phyloP scores from a whole-genome alignment of 2,113 vertebrate genomes.

The Ivindomyrus marchei region DNA sequence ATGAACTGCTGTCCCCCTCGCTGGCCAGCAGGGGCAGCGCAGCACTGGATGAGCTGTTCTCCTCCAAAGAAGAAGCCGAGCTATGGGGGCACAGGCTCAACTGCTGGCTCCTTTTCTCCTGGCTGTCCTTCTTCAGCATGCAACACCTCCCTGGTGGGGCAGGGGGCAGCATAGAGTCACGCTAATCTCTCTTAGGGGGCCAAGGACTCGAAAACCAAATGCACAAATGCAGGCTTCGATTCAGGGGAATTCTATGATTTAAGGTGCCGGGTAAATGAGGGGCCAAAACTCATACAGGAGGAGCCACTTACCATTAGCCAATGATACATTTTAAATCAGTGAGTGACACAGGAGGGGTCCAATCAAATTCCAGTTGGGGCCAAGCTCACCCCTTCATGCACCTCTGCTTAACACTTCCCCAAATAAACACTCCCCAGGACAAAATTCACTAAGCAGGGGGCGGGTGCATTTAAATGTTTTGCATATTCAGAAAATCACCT shows the following conservation, averaged over 20 bases:
- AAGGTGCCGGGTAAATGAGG: neutral
- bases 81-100: conserved; percentile 86
- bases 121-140: conserved; percentile 67
- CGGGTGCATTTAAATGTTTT: no score
- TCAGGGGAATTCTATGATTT: neutral
- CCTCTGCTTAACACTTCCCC: no score
- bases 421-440: no score
- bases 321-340: no score
- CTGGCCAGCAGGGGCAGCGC: conserved; percentile 81
- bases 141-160: conserved; percentile 60
- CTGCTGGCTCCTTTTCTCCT: conserved; percentile 75
- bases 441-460: no score
- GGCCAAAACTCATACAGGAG: neutral
- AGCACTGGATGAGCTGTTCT: conserved; percentile 87
- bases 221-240: neutral
- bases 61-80: conserved; percentile 87
- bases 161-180: neutral
- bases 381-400: no score
- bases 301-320: neutral
- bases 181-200: neutral
- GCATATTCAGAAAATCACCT: neutral
- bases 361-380: no score
- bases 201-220: neutral
- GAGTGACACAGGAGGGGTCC: neutral
- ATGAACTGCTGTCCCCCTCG: conserved; percentile 81